These are phyloP conservation scores for Digitonthophagus gazella DNA, from an alignment of 2,888 invertebrate species.

Conservation along the genomic window DNA sequence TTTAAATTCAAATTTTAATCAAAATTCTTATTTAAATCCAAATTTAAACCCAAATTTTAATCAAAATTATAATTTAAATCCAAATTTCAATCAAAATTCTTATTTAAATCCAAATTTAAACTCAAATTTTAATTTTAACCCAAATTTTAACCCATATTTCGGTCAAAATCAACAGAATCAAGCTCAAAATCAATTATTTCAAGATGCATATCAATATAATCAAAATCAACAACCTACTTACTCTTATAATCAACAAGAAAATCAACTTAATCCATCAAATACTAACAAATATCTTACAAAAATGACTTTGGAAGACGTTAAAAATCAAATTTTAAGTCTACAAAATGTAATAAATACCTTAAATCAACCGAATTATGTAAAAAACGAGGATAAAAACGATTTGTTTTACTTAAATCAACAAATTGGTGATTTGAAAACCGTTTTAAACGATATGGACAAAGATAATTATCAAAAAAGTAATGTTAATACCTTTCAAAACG, in stretches of 20 bases:
- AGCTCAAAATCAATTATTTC: no score
- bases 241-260: background rate
- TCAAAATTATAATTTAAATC: constrained; percentile 10
- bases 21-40: background rate
- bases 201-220: background rate
- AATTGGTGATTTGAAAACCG: constrained; percentile 41
- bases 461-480: background rate
- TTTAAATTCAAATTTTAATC: background rate
- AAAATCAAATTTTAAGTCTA: constrained; percentile 41
- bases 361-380: constrained; percentile 41
- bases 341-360: constrained; percentile 42
- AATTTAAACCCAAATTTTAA: background rate
- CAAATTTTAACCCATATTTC: background rate
- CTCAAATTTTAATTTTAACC: background rate
- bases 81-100: background rate
- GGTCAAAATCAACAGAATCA: no score
- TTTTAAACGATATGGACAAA: constrained; percentile 34
- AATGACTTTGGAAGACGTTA: constrained; percentile 42
- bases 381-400: constrained; percentile 39
- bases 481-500: no score
- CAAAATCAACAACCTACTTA: background rate
- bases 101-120: background rate
- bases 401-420: constrained; percentile 41
- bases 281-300: no score
- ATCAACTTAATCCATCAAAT: constrained; percentile 19